Evolutionary conservation across 2,797 vertebrate species (phyloP).

Genomic region (Muscicapa striata): DNA sequence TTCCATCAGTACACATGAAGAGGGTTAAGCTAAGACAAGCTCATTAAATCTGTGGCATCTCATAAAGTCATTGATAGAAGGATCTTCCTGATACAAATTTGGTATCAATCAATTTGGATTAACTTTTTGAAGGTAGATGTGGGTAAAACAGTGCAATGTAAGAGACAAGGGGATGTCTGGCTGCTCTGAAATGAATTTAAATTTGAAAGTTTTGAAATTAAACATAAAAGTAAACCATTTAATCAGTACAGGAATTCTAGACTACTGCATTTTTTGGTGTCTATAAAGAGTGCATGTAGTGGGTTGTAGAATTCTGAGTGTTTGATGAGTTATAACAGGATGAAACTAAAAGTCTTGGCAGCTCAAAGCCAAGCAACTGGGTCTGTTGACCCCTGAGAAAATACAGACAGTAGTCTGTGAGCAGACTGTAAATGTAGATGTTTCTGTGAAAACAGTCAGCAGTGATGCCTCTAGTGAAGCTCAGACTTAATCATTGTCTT

Average conservation of each 20-base stretch:
- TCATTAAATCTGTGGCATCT: background rate
- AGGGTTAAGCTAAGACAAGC: background rate
- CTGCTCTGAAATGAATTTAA: background rate
- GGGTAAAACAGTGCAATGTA: background rate
- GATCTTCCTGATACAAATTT: background rate
- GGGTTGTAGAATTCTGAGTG: background rate
- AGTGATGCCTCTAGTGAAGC: background rate
- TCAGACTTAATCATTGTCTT: background rate
- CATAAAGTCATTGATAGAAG: background rate
- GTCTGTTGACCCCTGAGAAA: background rate
- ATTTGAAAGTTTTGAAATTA: background rate
- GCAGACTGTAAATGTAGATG: background rate
- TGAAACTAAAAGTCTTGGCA: background rate
- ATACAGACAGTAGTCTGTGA: background rate
- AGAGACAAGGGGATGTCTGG: background rate
- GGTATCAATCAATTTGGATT: background rate
- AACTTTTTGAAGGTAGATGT: background rate
- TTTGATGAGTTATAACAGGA: background rate
- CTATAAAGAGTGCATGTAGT: background rate
- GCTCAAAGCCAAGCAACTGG: background rate
- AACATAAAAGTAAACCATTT: background rate
- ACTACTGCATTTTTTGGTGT: background rate
- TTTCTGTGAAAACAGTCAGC: background rate
- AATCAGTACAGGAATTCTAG: background rate
- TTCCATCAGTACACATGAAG: background rate